Percentiles rank a stretch among this genome's conserved stretches.
phyloP scores from a whole-genome alignment of 2,888 invertebrate genomes.

The Scaptomyza reducta region DNA sequence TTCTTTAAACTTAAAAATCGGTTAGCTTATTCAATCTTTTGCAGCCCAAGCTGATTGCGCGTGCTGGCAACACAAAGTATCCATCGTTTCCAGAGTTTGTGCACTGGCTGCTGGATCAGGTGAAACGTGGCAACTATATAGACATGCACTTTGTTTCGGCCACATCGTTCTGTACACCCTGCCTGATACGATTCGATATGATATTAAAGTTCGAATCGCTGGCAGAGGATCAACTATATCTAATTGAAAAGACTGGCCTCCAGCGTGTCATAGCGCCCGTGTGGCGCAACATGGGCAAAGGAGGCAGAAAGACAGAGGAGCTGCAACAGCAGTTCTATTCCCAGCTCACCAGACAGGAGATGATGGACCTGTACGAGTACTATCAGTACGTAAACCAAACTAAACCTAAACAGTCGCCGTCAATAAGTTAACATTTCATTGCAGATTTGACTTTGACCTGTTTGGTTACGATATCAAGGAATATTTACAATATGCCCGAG shows the following conservation, averaged over 20 bases:
- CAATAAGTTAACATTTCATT: background rate
- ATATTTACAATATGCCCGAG: constrained; percentile 86
- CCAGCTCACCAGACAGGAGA: constrained; percentile 89
- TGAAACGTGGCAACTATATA: constrained; percentile 85
- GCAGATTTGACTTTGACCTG: constrained; percentile 93
- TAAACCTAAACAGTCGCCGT: background rate
- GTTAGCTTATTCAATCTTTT: background rate
- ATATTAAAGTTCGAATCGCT: constrained; percentile 93
- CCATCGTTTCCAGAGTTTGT: constrained; percentile 93
- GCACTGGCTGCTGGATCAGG: constrained; percentile 90
- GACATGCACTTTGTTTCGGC: constrained; percentile 96
- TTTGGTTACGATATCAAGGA: constrained; percentile 91
- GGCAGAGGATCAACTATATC: constrained; percentile 92
- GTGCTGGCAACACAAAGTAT: constrained; percentile 86
- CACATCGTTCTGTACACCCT: constrained; percentile 93
- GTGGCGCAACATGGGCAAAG: constrained; percentile 92
- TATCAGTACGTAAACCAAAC: constrained; percentile 87
- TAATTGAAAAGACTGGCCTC: constrained; percentile 91
- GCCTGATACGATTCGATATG: constrained; percentile 92
- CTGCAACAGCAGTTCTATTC: constrained; percentile 91
- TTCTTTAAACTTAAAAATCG: background rate
- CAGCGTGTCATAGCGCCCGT: constrained; percentile 91
- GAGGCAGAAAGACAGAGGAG: constrained; percentile 89
- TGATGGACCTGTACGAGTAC: constrained; percentile 90
- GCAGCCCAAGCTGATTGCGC: constrained; percentile 49